phyloP scores from a whole-genome alignment of 2,888 invertebrate genomes.

The Drosophila austrosaltans region DNA sequence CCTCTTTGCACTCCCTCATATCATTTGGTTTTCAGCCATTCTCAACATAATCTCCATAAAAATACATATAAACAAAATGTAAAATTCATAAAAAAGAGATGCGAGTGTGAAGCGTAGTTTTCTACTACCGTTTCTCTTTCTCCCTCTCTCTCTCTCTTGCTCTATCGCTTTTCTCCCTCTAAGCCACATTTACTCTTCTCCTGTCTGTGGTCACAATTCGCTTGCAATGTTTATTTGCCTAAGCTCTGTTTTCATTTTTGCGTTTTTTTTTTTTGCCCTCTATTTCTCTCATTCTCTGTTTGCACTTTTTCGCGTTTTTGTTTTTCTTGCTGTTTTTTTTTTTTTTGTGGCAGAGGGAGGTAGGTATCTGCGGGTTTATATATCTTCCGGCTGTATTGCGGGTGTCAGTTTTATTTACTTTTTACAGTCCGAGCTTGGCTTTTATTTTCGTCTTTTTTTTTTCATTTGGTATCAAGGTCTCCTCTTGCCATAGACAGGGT shows the following conservation, averaged over 20 bases:
- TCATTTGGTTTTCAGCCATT: conserved; percentile 17
- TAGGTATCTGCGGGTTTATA: conserved; percentile 12
- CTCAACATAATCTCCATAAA: conserved; percentile 63
- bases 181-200: conserved; percentile 15
- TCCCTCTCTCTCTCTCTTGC: background rate
- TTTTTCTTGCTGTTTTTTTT: conserved; percentile 42
- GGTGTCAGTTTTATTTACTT: conserved; percentile 53
- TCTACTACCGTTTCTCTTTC: conserved; percentile 9
- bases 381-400: conserved; percentile 46
- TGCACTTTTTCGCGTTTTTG: conserved; percentile 47
- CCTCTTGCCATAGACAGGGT: conserved; percentile 3
- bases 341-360: background rate
- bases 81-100: conserved; percentile 61
- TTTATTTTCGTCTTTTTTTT: conserved; percentile 47
- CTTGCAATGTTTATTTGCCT: conserved; percentile 66
- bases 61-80: conserved; percentile 65
- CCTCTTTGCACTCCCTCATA: background rate
- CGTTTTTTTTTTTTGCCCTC: conserved; percentile 46
- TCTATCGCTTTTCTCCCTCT: conserved; percentile 6
- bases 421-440: conserved; percentile 58
- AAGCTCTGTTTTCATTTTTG: conserved; percentile 54
- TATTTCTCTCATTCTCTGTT: conserved; percentile 42
- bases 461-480: conserved; percentile 22
- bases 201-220: conserved; percentile 43
- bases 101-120: conserved; percentile 30